These are phyloP conservation scores for Apamea sordens DNA, from an alignment of 2,888 invertebrate species.

Conservation along the genomic window DNA sequence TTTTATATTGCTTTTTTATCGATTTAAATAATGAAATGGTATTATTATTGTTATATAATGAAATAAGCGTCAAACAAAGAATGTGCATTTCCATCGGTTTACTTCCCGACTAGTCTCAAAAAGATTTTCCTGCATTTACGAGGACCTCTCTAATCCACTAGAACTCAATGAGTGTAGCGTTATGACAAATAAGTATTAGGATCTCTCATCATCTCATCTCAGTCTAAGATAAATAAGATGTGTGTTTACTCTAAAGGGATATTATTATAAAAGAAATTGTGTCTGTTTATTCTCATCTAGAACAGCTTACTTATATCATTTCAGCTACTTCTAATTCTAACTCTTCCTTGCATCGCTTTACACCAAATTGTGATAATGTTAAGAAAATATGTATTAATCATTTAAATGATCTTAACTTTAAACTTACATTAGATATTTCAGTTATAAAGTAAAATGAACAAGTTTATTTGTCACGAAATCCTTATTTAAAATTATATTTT, in stretches of 20 bases:
- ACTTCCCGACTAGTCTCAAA: background rate
- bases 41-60: background rate
- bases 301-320: background rate
- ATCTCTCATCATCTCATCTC: background rate
- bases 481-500: conserved; percentile 23
- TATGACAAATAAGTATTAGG: background rate
- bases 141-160: background rate
- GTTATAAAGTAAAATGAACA: conserved; percentile 9
- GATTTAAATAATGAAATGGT: background rate
- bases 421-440: conserved; percentile 9
- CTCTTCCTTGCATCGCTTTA: background rate
- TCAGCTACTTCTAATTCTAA: background rate
- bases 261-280: too few species aligned
- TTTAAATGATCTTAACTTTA: background rate
- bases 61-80: background rate
- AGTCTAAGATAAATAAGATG: background rate
- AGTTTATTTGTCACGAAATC: conserved; percentile 12
- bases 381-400: background rate
- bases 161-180: background rate
- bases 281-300: background rate
- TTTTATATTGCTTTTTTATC: background rate
- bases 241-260: background rate
- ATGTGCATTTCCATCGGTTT: background rate
- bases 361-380: background rate
- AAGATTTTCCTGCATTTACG: background rate